Evolutionary conservation across 2,797 vertebrate species (phyloP).

Genomic region (Diglossa cyanea): DNA sequence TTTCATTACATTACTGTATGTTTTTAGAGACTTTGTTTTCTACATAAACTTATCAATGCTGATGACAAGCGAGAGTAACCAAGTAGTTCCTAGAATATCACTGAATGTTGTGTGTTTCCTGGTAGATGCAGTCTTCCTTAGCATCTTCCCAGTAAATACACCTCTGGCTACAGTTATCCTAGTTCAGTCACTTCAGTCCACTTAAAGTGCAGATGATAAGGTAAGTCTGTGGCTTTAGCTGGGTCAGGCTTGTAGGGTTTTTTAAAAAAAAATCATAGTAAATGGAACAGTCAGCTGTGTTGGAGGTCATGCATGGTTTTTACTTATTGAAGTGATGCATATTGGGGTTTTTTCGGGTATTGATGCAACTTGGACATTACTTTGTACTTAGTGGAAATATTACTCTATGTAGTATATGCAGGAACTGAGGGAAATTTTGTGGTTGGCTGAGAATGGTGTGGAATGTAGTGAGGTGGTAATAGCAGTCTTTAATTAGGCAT

Average conservation of each 20-base stretch:
- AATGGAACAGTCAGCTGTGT: neutral
- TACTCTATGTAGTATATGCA: neutral
- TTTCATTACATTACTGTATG: neutral
- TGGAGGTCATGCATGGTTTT: neutral
- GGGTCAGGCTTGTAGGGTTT: neutral
- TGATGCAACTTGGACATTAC: neutral
- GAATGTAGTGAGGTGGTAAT: neutral
- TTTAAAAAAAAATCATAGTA: neutral
- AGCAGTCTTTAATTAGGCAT: neutral
- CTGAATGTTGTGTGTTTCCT: neutral
- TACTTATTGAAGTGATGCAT: neutral
- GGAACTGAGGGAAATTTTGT: neutral
- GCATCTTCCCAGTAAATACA: neutral
- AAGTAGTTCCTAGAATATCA: neutral
- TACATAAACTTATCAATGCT: neutral
- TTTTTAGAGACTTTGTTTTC: neutral
- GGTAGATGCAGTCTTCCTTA: neutral
- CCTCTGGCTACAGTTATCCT: constrained; percentile 25
- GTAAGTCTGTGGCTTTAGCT: neutral
- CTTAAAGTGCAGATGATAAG: neutral
- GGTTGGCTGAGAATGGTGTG: neutral
- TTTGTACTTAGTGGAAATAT: neutral
- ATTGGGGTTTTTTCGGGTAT: neutral
- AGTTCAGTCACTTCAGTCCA: constrained; percentile 49
- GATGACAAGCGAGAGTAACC: neutral